Evolutionary conservation across 2,797 vertebrate species (phyloP), one percentile per base, ranked within the genome.

Genomic region (Oophaga sylvatica): DNA sequence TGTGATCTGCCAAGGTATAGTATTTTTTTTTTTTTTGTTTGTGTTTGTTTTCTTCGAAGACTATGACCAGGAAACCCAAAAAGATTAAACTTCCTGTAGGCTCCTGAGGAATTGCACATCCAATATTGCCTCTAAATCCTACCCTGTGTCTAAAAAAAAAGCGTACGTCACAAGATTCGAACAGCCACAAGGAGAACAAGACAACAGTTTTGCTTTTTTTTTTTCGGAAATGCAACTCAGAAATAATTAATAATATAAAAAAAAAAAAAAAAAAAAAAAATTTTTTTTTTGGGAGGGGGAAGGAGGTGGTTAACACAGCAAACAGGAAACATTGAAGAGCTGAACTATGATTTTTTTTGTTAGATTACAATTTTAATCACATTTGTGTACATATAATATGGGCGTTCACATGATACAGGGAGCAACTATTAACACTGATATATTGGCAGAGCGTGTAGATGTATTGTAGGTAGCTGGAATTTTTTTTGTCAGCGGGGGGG

Each of bases 311-410:
- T 35, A 96, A 93, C 95, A 97, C 96, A 96, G 96, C 95, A 94
- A 97, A 97, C 96, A 96, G 97, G 96, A 96, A 98, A 97, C 96
- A 96, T 94, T 96, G 94, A 96, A 94, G 97, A 96, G 96, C 96
- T 96, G 95, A 97, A 96, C 96, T 98, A 97, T 95, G 91, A 95
- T 96, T 97, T 94, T 94, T 96, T 94, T 96, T 95, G 95, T 95
- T 97, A 96, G 98, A 97, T 97, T 98, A 97, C 96, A 98, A 96
- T 97, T 98, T 97, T 97, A 95, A 97, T 99, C 98, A 99, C 97
- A 99, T 98, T 96, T 97, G 95, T 96, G 95, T 95, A 99, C 97
- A 98, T 96, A 97, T 95, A 96, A 95, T 96, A 97, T 95, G 96
- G 97, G 97, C 96, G 95, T 96, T 97, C 96, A 97, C 96, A 97